Percentiles rank a stretch among this genome's conserved stretches.
Conservation (phyloP, 2,113 vertebrate genomes). For the Anseranas semipalmata region DNA sequence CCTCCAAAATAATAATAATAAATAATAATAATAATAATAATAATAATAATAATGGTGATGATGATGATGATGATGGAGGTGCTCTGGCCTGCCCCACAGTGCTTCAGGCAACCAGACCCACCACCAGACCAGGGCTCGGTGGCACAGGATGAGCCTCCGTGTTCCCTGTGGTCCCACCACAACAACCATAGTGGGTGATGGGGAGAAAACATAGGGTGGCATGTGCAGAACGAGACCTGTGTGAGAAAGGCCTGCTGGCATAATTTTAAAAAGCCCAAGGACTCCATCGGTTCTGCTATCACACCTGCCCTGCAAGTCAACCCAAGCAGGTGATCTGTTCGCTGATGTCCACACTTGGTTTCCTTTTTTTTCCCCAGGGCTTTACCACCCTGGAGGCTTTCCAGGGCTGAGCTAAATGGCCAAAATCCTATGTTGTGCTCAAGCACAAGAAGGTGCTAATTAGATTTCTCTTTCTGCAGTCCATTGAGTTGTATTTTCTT, state of each 20-base stretch:
- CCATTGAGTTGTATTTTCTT: neutral
- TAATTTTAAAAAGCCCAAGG: neutral
- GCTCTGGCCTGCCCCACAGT: neutral
- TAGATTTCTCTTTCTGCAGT: neutral
- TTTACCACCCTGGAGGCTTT: neutral
- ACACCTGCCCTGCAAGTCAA: neutral
- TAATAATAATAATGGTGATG: neutral
- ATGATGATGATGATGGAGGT: no score
- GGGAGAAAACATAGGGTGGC: neutral
- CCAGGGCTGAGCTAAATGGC: neutral
- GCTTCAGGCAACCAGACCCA: fast-evolving
- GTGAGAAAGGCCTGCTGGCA: neutral
- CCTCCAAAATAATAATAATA: neutral
- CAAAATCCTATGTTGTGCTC: neutral
- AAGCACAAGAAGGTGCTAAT: neutral
- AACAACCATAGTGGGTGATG: neutral
- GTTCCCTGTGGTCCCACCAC: neutral
- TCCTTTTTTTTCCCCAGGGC: neutral
- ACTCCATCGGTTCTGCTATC: neutral
- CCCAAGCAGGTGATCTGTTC: neutral
- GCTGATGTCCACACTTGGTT: neutral
- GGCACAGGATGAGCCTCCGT: neutral
- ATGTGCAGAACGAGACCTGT: fast-evolving
- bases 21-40: neutral
- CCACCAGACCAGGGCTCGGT: fast-evolving